Base-by-base conservation (phyloP, 2,888 invertebrate species). In the Mimachlamys varia region DNA sequence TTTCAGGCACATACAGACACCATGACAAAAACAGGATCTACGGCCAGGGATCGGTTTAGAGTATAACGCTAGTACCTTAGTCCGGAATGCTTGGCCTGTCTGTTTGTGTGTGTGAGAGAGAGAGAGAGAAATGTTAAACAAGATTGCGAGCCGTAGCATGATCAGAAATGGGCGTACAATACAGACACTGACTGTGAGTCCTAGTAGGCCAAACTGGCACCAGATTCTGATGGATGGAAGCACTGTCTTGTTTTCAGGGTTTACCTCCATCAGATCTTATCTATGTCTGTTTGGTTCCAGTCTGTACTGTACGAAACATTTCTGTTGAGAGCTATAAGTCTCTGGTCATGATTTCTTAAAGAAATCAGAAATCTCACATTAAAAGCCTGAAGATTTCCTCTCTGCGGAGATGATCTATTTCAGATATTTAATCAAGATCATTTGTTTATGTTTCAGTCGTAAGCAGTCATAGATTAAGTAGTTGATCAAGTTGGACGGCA, bases 1-100 rank as follows among this genome's bases (percentile, higher is more conserved):
- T 93, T 93, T 5, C 94, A 95, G 95, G 95, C 95, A 91, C 95
- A 95, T 91, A 93, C 93, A 93, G 95, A 95, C 91, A 95, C 95
- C 89, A 94, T 95, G 88, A 94, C 95, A 76, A 95, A 95, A 94
- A 93, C 95, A 90, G 95, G 95, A 49, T 95, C 95, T 12, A 95
- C 95, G 92, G 95, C 95, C 88, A 93, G 95, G 91, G 95, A 95
- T 90, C 93, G 95, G 0, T 95, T 93, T 92, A 92, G 94, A 92
- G 95, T 95, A 92, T 95, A 94, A 95, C 94, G 93, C 37, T 49
- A 90, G 55, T 38, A 90, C 33, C 58, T 27, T 44, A 53, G 27
- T 87, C 87, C 17, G 13, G 90, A 89, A 55, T 90, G 90, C 88
- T 88, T 90, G 90, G 76, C 44, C 62, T 88, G 87, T 89, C 27